Base-by-base conservation (phyloP, 2,797 vertebrate genomes). In the Coluber constrictor region DNA sequence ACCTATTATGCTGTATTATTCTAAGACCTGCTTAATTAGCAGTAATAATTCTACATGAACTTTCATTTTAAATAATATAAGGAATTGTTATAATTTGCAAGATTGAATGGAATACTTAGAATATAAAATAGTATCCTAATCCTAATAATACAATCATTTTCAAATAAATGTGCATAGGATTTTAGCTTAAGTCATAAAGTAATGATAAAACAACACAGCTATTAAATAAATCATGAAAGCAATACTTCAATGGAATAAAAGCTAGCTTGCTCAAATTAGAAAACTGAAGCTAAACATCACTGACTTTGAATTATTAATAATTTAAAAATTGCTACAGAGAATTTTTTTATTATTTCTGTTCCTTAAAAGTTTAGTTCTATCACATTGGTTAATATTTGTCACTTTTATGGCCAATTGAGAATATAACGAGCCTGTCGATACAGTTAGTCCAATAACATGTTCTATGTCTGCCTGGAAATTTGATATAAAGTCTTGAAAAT, bases 381-480 rank as follows among this genome's bases (percentile, higher is more conserved):
- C 74, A 2, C 1, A 89, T n/a, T 9, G 93, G 94, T 66, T 86
- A 94, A 89, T 88, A 32, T 92, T 95, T 90, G 79, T 96, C 29
- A 27, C 55, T 93, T 96, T 94, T 20, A 0, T 63, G 90, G 63
- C 90, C 95, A 91, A 94, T 95, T 93, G 94, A 95, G 95, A 94
- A 6, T 93, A 95, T 93, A 92, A 95, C 95, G 66, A 88, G 93
- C 93, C 93, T 95, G 93, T 93, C 91, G 95, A 59, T 92, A 95
- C 94, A 95, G 87, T 88, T 93, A 96, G 96, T 97, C 90, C 95
- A 94, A 90, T 90, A 97, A 97, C 96, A 97, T 96, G 88, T 94
- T 96, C 94, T 59, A 63, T 93, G 95, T 94, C 92, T 90, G 88
- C 92, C 86, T 18, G 13, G 27, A 87, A 25, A 94, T 93, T 54